Evolutionary conservation across 2,888 invertebrate species (phyloP).

Genomic region (Diabrotica balteata): DNA sequence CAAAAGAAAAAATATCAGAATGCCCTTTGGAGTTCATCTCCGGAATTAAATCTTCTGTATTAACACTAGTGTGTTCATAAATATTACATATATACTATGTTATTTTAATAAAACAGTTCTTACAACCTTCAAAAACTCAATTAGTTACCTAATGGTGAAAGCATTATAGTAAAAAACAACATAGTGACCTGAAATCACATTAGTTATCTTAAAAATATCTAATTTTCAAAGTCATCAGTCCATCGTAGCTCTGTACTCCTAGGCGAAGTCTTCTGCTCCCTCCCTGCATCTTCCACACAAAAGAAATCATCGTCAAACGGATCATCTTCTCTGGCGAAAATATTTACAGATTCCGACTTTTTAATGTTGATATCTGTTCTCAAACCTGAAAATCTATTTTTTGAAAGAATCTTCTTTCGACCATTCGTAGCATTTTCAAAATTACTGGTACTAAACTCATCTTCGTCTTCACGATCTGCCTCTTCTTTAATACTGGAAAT

Average conservation of each 20-base stretch:
- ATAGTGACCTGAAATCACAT: conserved; percentile 12
- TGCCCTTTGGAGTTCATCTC: too few species aligned
- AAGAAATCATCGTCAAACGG: conserved; percentile 92
- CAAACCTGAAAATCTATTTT: conserved; percentile 49
- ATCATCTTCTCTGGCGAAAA: conserved; percentile 84
- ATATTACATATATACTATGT: too few species aligned
- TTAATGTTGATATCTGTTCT: conserved; percentile 71
- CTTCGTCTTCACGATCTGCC: conserved; percentile 49
- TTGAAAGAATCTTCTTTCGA: conserved; percentile 51
- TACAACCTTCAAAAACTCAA: too few species aligned
- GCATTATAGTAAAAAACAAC: not conserved
- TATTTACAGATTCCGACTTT: conserved; percentile 90
- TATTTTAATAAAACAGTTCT: too few species aligned
- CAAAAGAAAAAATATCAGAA: too few species aligned
- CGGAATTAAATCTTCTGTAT: too few species aligned
- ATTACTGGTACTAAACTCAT: conserved; percentile 48
- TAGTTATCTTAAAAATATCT: conserved; percentile 18
- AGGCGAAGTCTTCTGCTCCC: conserved; percentile 38
- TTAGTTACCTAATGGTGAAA: too few species aligned
- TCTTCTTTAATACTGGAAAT: conserved; percentile 57
- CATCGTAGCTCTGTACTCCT: conserved; percentile 57
- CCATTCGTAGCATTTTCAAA: conserved; percentile 45
- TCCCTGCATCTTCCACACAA: conserved; percentile 58
- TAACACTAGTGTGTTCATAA: too few species aligned
- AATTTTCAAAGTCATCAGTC: conserved; percentile 62